Conservation (phyloP, 2,888 invertebrate genomes). For the Luffia ferchaultella region DNA sequence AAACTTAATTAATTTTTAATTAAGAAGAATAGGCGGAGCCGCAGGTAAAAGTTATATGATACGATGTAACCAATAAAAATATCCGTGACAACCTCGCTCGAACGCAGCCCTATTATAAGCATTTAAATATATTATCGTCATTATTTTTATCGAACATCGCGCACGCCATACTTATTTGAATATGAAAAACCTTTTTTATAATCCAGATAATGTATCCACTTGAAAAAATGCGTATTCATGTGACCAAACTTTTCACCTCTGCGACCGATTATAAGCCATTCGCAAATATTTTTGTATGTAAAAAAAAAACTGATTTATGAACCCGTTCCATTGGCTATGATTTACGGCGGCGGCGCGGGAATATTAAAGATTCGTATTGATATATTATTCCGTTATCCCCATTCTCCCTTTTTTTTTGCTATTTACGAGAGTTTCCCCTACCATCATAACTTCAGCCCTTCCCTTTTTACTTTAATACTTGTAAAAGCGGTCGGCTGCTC, state of each 20-base stretch:
- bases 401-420: slow-evolving; percentile 45
- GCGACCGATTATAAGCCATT: not conserved
- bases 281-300: slow-evolving; percentile 25
- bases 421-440: slow-evolving; percentile 58
- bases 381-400: slow-evolving; percentile 65
- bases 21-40: too few species aligned
- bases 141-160: too few species aligned
- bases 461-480: slow-evolving; percentile 53
- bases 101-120: too few species aligned
- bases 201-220: not conserved
- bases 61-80: too few species aligned
- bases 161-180: too few species aligned
- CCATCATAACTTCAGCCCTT: slow-evolving; percentile 60
- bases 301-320: slow-evolving; percentile 48
- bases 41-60: too few species aligned
- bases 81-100: too few species aligned
- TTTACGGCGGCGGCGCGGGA: slow-evolving; percentile 56
- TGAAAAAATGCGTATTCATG: not conserved
- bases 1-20: too few species aligned
- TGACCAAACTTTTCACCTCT: not conserved
- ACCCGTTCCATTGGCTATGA: slow-evolving; percentile 55
- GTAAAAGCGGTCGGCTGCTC: slow-evolving; percentile 25
- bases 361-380: slow-evolving; percentile 67
- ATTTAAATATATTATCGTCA: too few species aligned
- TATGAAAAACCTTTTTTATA: not conserved